Base-by-base conservation (phyloP, 1,140 invertebrate genomes). In the Drosophila kurseongensis region DNA sequence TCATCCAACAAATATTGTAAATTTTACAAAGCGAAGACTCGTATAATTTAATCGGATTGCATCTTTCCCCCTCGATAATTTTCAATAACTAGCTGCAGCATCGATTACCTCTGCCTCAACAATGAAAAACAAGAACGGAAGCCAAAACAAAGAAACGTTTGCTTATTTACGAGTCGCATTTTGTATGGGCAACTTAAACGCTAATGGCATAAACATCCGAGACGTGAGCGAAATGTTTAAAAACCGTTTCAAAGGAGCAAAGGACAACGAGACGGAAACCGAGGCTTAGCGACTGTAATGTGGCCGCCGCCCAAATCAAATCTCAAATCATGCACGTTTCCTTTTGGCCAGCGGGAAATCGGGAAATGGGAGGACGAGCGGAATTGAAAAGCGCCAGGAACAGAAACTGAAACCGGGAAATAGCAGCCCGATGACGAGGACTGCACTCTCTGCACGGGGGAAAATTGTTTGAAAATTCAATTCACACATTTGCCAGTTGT, bases 401-500 rank as follows among this genome's bases (percentile, higher is more conserved):
- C 52, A 58, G 57, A 57, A 61, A 58, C 57, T 51, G 40, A 47
- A 71, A 78, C 72, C 48, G 14, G 40, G n/a, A 47, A 8, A 48
- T 42, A 23, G 35, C 41, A 41, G 18, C 41, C 16, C 42, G 41
- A 12, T 48, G 58, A 50, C 29, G 65, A 69, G 65, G 16, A 60
- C 71, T 79, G 84, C 79, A 76, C 59, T 63, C 59, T 54, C 40
- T 50, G 78, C 57, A 82, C 63, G 68, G 75, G 58, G 67, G 47
- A 74, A 78, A 88, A 89, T 88, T 83, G 84, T 88, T 88, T 88
- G 84, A 84, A 88, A 88, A 88, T 88, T 88, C 84, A 88, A 88
- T 88, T 88, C 84, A 88, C 84, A 88, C 84, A 88, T 88, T 89
- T 89, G 84, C 73, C 84, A 89, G 84, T 83, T 88, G 84, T 88